phyloP scores from a whole-genome alignment of 2,113 vertebrate species.

The Numenius arquata region DNA sequence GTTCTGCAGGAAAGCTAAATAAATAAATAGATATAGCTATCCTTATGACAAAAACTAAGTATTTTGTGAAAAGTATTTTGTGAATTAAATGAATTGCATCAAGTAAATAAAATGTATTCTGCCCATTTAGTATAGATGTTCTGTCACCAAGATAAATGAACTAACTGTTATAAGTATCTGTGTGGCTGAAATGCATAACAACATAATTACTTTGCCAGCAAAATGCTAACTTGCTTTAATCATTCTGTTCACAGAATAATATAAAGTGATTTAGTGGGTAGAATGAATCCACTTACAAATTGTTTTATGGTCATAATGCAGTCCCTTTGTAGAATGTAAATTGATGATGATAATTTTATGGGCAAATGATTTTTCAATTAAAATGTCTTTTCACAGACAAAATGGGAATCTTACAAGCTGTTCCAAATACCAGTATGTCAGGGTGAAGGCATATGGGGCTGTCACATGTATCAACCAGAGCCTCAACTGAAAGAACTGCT shows the following conservation, averaged over 20 bases:
- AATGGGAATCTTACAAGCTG: conserved; percentile 64
- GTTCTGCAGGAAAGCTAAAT: not conserved
- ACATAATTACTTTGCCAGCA: conserved; percentile 73
- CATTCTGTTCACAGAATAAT: conserved; percentile 67
- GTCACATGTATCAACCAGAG: conserved; percentile 9
- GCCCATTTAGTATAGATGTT: conserved; percentile 66
- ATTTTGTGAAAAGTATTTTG: conserved; percentile 39
- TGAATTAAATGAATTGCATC: conserved; percentile 62
- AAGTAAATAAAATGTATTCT: conserved; percentile 69
- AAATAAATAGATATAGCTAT: conserved; percentile 23
- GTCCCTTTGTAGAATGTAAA: conserved; percentile 69
- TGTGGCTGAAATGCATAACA: conserved; percentile 73
- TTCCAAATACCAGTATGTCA: conserved; percentile 46
- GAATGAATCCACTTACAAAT: conserved; percentile 76
- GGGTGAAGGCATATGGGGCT: conserved; percentile 15
- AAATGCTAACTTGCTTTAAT: conserved; percentile 74
- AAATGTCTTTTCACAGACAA: conserved; percentile 71
- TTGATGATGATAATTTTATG: conserved; percentile 78
- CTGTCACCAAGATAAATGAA: conserved; percentile 76
- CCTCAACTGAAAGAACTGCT: not conserved
- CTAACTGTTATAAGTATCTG: conserved; percentile 54
- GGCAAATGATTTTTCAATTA: conserved; percentile 84
- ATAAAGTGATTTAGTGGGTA: conserved; percentile 74
- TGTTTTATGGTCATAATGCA: conserved; percentile 74
- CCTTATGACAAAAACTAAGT: conserved; percentile 22